Percentiles rank a stretch among this genome's conserved stretches.
Conservation (phyloP, 2,113 vertebrate genomes). For the Proterorhinus semilunaris region DNA sequence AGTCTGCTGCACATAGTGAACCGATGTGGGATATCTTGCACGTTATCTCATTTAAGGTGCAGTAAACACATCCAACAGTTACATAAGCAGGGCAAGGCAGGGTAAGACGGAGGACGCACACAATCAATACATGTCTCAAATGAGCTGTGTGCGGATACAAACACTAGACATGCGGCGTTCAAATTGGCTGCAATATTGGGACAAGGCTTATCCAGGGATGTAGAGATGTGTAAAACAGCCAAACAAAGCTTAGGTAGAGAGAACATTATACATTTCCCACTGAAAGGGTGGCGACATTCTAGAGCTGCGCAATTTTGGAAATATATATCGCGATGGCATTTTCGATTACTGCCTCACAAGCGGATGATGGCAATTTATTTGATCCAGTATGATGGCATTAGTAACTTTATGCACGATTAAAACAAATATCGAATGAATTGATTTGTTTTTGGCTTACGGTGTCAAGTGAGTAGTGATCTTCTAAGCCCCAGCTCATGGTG, state of each 20-base stretch:
- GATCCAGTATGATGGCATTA: too few species aligned
- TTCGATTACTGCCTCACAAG: too few species aligned
- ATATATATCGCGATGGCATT: too few species aligned
- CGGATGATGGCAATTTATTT: too few species aligned
- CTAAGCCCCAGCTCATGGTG: background rate
- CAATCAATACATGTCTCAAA: conserved; percentile 24
- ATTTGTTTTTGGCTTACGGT: background rate
- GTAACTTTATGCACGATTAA: too few species aligned
- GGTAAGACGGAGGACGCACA: background rate
- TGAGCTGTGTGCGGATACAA: background rate
- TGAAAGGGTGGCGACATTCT: background rate
- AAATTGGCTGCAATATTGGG: background rate
- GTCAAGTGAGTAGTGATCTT: background rate
- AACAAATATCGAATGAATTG: too few species aligned
- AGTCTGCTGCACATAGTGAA: background rate
- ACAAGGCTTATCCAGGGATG: background rate
- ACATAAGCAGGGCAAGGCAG: conserved; percentile 11
- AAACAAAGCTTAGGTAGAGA: background rate
- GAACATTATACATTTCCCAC: background rate
- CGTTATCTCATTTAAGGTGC: conserved; percentile 11
- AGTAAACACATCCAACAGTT: conserved; percentile 7
- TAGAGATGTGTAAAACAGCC: background rate
- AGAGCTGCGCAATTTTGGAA: too few species aligned
- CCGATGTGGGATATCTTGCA: conserved; percentile 2
- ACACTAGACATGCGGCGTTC: background rate